phyloP scores from a whole-genome alignment of 2,888 invertebrate genomes.

The Sialis fuliginosa region DNA sequence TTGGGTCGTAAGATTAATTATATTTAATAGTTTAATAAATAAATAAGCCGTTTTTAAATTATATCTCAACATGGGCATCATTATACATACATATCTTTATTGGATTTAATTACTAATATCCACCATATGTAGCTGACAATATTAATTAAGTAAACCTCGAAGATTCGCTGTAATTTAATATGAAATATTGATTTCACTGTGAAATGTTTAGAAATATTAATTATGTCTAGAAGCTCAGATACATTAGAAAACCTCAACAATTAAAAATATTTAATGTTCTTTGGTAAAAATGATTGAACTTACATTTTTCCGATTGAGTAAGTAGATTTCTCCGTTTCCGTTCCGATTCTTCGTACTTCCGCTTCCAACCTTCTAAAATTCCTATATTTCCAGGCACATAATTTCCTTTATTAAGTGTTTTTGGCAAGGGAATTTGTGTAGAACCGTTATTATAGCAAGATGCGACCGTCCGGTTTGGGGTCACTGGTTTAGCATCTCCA shows the following conservation, averaged over 20 bases:
- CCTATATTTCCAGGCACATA: conserved; percentile 29
- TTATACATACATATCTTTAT: too few species aligned
- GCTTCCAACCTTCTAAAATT: conserved; percentile 44
- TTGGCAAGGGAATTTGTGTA: conserved; percentile 21
- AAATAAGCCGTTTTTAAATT: too few species aligned
- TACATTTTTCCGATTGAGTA: conserved; percentile 53
- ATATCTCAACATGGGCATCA: too few species aligned
- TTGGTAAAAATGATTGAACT: conserved; percentile 16
- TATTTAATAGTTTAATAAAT: too few species aligned
- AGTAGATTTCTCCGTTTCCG: conserved; percentile 46
- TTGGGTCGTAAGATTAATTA: too few species aligned
- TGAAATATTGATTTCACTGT: not conserved
- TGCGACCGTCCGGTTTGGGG: conserved; percentile 12
- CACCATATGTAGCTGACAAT: too few species aligned
- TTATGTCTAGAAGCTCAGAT: not conserved
- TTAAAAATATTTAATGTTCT: not conserved
- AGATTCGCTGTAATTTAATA: too few species aligned
- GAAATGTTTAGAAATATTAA: not conserved
- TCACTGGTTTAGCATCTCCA: conserved; percentile 5
- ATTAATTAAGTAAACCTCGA: too few species aligned
- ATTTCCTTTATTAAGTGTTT: conserved; percentile 7
- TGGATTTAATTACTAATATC: too few species aligned
- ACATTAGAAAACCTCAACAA: not conserved
- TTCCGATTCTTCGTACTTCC: conserved; percentile 52
- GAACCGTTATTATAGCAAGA: conserved; percentile 16